Base-by-base conservation (phyloP, 1,140 invertebrate genomes). In the Linepithema humile region DNA sequence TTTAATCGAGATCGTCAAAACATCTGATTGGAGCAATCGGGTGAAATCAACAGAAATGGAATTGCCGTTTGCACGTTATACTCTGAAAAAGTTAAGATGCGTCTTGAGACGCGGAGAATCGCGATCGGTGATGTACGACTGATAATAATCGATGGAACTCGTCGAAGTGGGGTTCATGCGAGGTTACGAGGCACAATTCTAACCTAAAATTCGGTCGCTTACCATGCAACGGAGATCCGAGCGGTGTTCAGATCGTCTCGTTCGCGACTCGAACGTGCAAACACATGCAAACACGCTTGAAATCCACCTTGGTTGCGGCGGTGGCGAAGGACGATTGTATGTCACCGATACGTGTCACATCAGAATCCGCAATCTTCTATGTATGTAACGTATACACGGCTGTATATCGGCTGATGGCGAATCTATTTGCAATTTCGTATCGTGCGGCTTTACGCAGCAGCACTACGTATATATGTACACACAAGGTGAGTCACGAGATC, bases 181-280 rank as follows among this genome's bases (percentile, higher is more conserved):
- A 40, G 35, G 40, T 67, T 50, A 32, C 67, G 45, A 32, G 23
- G 23, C 9, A n/a, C 9, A 12, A 62, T 38, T 12, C 73, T 77
- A 77, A 77, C 57, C 59, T 75, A 75, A 50, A 62, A 62, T 38
- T 7, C 29, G 32, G 15, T 3, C 20, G 50, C 73, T 75, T 48
- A 75, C 73, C 73, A 75, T 64, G 73, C 73, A 75, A 75, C 23
- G 7, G 57, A 23, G 57, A 15, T 75, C 29, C 73, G 57, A 75
- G 57, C 40, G 40, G 12, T 35, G 57, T 48, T 62, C 12, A 3
- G 5, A 12, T 35, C 4, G 23, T 57, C 3, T 57, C 35, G 26
- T 4, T 60, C 55, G 55, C 26, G 57, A 1, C 17, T 45, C n/a
- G 26, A 40, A 45, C 40, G 55, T 75, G 72, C 55, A 50, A 26